A percentile compares a stretch with the other conserved stretches of the same genome.
Conservation (phyloP, 1,140 invertebrate species). For the Vanessa tameamea region DNA sequence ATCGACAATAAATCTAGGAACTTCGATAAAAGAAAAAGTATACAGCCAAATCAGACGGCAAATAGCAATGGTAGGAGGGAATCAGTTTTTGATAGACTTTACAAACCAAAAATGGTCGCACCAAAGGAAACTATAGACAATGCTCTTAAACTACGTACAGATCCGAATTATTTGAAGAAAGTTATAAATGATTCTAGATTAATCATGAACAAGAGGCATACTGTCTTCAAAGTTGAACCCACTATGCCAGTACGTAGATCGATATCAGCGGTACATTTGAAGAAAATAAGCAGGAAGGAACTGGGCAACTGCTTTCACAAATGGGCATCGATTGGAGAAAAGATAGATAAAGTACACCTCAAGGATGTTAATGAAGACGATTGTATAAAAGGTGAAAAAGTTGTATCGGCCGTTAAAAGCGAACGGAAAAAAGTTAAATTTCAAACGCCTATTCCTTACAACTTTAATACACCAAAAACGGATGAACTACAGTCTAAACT, state of each 20-base stretch:
- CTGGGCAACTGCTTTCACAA: conserved; percentile 69
- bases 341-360: conserved; percentile 60
- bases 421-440: conserved; percentile 76
- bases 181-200: conserved; percentile 51
- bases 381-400: conserved; percentile 51
- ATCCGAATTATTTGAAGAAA: conserved; percentile 60
- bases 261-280: conserved; percentile 78
- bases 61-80: conserved; percentile 29
- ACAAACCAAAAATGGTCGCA: conserved; percentile 62
- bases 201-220: conserved; percentile 57
- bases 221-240: conserved; percentile 46
- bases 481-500: conserved; percentile 72
- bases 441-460: conserved; percentile 58
- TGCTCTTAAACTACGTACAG: conserved; percentile 51
- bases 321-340: conserved; percentile 72
- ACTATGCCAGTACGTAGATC: conserved; percentile 60
- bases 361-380: conserved; percentile 68
- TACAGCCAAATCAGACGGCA: conserved; percentile 29
- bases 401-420: conserved; percentile 69
- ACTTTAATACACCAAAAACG: conserved; percentile 66
- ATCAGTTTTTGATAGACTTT: conserved; percentile 71
- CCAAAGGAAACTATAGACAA: conserved; percentile 46
- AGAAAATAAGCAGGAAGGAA: conserved; percentile 65
- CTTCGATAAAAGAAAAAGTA: conserved; percentile 42
- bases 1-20: conserved; percentile 21